These are phyloP conservation scores for Pachyramphus minor DNA, from an alignment of 2,113 vertebrate species.

Conservation along the genomic window DNA sequence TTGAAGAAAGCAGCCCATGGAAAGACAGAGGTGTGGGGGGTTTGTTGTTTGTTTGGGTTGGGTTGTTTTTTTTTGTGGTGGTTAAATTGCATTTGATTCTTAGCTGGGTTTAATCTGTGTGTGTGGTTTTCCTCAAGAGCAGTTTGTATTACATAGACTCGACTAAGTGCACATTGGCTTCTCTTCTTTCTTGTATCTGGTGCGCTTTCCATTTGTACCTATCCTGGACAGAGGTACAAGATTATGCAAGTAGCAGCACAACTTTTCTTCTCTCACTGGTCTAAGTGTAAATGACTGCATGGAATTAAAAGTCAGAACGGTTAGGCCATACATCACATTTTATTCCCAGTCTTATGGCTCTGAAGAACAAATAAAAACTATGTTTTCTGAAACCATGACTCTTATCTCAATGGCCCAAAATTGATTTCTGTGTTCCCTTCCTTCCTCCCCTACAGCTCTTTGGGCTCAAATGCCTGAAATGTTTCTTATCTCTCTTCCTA, in stretches of 20 bases:
- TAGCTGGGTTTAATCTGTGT: background rate
- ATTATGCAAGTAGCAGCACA: background rate
- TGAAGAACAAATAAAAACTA: background rate
- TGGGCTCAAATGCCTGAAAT: background rate
- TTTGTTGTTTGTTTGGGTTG: background rate
- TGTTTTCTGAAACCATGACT: background rate
- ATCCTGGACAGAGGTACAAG: background rate
- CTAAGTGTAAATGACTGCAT: background rate
- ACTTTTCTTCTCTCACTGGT: background rate
- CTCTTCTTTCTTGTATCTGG: background rate
- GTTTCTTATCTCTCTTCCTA: constrained; percentile 47
- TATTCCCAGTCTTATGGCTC: background rate
- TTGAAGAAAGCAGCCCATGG: background rate
- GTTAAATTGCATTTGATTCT: background rate
- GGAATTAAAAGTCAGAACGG: background rate
- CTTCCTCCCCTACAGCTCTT: background rate
- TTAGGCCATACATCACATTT: background rate
- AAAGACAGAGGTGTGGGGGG: background rate
- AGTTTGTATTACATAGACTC: background rate
- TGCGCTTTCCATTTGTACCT: background rate
- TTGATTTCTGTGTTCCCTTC: background rate
- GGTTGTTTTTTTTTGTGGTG: background rate
- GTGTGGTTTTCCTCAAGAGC: background rate
- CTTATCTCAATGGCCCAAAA: constrained; percentile 35
- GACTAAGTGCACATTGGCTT: background rate